Base-by-base conservation (phyloP, 1,140 invertebrate genomes). In the Scaptomyza hsui region DNA sequence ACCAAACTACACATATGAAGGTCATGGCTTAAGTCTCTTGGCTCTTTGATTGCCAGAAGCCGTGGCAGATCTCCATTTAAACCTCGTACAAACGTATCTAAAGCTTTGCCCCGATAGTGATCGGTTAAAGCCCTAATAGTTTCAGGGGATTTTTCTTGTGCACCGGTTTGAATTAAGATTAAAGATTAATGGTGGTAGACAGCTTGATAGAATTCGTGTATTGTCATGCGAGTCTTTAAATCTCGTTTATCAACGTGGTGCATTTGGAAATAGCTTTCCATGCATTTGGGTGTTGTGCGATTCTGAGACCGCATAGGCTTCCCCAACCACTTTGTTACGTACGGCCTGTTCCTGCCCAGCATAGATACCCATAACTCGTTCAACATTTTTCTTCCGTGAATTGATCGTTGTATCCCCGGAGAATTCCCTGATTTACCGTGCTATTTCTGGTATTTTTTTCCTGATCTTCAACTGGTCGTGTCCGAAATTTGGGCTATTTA, bases 21-120 rank as follows among this genome's bases (percentile, higher is more conserved):
- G n/a, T 45, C 19, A 4, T 63, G 48, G 49, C 47, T 53, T 9
- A 63, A 3, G 3, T 42, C 59, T 44, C 26, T 52, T 21, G 48
- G 49, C 10, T 63, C 48, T 32, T 63, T 62, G 5, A 62, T 44
- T 2, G 60, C 26, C 37, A 63, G 32, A 2, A 53, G 60, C 7
- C 49, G 37, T 19, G 60, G 60, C 15, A 63, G 12, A 13, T 55
- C 61, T 5, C 49, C 49, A 21, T 64, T 64, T 5, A 45, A 13
- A 12, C 41, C 60, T 21, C 48, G 13, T 4, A 61, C 15, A 10
- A 63, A 52, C 29, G 60, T 52, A 3, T 63, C 44, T 24, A 60
- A 13, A 4, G 32, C 44, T 26, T 48, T 60, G 6, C 13, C 56
- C 0, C 45, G 44, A 39, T 60, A 60, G 3, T 13, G 39, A 19